Evolutionary conservation across 1,140 invertebrate genomes (phyloP).

Genomic region (Bombus waltoni): DNA sequence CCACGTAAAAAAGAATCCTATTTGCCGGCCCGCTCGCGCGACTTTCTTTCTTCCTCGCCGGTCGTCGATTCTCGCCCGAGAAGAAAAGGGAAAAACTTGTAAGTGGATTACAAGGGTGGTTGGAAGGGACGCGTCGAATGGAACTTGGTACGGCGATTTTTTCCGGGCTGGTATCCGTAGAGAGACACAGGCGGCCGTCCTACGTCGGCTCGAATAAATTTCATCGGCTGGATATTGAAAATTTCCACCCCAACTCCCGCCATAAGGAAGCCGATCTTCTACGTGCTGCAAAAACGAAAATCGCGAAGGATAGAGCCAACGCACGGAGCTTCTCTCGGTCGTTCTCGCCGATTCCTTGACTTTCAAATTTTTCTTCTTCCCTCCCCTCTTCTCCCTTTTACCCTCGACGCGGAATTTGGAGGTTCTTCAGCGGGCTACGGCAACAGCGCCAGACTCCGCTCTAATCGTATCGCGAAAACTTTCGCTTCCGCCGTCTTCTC

Average conservation of each 20-base stretch:
- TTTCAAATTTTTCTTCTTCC: not conserved
- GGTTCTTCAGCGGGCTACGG: too few species aligned
- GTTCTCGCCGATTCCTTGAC: not conserved
- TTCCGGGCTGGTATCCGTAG: not conserved
- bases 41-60: not conserved
- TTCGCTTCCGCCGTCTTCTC: too few species aligned
- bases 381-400: fast-evolving
- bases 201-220: conserved; percentile 29
- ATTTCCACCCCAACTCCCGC: not conserved
- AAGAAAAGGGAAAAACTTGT: conserved; percentile 36
- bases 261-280: not conserved
- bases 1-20: conserved; percentile 46
- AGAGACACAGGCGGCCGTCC: not conserved
- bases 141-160: conserved; percentile 7
- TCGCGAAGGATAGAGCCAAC: not conserved
- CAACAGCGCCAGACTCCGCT: too few species aligned
- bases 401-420: too few species aligned
- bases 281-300: too few species aligned
- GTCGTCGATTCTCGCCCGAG: not conserved
- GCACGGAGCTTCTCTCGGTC: not conserved
- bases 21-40: not conserved
- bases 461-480: too few species aligned
- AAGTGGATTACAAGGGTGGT: conserved; percentile 15
- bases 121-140: not conserved
- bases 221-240: conserved; percentile 36